Base-by-base conservation (phyloP, 2,113 vertebrate genomes). In the Cygnus atratus region DNA sequence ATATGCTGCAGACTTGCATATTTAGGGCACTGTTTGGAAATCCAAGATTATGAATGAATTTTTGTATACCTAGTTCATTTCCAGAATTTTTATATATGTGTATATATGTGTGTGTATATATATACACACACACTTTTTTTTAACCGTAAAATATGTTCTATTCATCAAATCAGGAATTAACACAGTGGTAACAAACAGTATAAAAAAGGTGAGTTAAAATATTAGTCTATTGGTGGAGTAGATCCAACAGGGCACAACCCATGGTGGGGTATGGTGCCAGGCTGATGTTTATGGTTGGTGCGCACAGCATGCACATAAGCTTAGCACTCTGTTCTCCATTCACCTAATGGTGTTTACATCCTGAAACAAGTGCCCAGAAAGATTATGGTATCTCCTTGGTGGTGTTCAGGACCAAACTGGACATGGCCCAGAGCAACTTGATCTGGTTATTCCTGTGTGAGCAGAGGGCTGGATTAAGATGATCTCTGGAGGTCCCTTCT, bases 301-400 rank as follows among this genome's bases (percentile, higher is more conserved):
- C 22, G 6, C 4, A 1, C 12, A 21, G 31, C 5, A 11, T 33
- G 43, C 3, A 0, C 61, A 43, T 55, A 44, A 31, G 14, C 46
- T 17, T 9, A 37, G 18, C 16, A 28, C 62, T 65, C 28, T 65
- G 62, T 16, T 65, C 26, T 39, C 62, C 35, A 7, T 29, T 28
- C 37, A 41, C 37, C 37, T 33, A 9, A 46, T 31, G 43, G 66
- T 68, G 43, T 9, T 33, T 68, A 46, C 22, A n/a, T n/a, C 31
- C 41, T 68, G 13, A 31, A 46, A 46, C 20, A 68, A 29, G 41
- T 33, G 19, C 31, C 29, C 43, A 21, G 29, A 68, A n/a, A 33
- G 66, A 43, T 46, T 33, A 43, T 68, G 31, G 31, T 46, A 68
- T 68, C 66, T 33, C 31, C 43, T 33, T 24, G 29, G 11, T 8